phyloP scores from a whole-genome alignment of 2,888 invertebrate species.

The Thalpophila matura region DNA sequence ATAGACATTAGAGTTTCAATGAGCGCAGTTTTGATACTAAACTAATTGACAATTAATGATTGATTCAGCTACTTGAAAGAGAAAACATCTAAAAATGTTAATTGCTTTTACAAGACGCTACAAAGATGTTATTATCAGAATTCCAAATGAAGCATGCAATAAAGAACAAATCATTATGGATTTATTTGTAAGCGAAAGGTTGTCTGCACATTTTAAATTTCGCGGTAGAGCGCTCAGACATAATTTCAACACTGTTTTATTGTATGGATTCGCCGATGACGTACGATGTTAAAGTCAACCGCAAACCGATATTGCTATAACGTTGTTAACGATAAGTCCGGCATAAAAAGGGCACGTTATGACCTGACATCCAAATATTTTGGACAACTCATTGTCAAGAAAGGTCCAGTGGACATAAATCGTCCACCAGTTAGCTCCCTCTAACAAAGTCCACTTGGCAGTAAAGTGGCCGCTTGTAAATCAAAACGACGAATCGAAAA shows the following conservation, averaged over 20 bases:
- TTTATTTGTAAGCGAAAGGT: constrained; percentile 53
- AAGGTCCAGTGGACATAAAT: constrained; percentile 84
- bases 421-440: constrained; percentile 83
- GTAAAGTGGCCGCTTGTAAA: constrained; percentile 88
- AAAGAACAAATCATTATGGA: constrained; percentile 42
- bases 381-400: constrained; percentile 82
- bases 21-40: not conserved
- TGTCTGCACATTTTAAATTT: constrained; percentile 66
- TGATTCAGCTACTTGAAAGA: constrained; percentile 2
- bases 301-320: constrained; percentile 74
- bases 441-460: constrained; percentile 88
- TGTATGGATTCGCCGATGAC: constrained; percentile 52
- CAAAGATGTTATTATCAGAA: constrained; percentile 4
- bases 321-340: constrained; percentile 68
- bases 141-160: constrained; percentile 23
- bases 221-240: constrained; percentile 53
- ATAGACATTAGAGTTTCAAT: constrained; percentile 14
- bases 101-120: constrained; percentile 14
- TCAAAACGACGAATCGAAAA: constrained; percentile 87
- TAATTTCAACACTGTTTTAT: constrained; percentile 61
- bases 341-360: constrained; percentile 78
- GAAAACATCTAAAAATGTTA: not conserved
- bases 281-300: constrained; percentile 60
- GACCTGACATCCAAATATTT: constrained; percentile 85
- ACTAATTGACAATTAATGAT: constrained; percentile 34